Conservation (phyloP, 2,113 vertebrate species). For the Oncorhynchus gorbuscha region DNA sequence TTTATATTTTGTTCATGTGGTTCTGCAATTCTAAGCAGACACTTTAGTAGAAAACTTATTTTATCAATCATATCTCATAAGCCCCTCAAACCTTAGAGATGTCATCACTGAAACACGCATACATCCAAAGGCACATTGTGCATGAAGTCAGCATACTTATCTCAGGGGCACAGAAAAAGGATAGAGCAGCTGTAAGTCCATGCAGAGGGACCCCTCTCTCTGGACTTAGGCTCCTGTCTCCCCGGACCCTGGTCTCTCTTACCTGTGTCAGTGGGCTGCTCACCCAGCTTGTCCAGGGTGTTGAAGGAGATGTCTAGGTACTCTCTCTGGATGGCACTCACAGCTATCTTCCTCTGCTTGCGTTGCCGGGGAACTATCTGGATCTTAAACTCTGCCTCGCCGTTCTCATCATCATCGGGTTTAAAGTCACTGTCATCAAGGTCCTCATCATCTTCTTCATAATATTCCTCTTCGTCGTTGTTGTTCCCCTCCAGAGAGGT, state of each 20-base stretch:
- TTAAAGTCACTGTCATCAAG: conserved; percentile 81
- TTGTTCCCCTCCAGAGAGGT: conserved; percentile 80
- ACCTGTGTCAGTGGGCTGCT: conserved; percentile 84
- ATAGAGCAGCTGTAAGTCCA: background rate
- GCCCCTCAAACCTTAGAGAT: conserved; percentile 8
- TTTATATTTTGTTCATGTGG: background rate
- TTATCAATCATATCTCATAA: background rate
- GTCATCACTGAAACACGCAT: background rate
- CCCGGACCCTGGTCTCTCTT: conserved; percentile 48
- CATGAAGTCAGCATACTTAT: background rate
- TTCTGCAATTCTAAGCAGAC: background rate
- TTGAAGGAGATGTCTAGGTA: conserved; percentile 97
- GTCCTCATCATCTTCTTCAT: conserved; percentile 81
- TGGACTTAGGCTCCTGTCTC: background rate
- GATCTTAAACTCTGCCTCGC: conserved; percentile 96
- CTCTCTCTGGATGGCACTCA: conserved; percentile 97
- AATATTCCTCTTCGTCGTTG: conserved; percentile 72
- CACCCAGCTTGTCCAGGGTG: conserved; percentile 89
- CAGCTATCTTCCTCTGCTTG: conserved; percentile 96
- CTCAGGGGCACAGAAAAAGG: background rate
- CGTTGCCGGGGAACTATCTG: conserved; percentile 95
- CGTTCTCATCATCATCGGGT: conserved; percentile 79
- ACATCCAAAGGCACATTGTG: background rate
- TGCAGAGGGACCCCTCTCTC: background rate
- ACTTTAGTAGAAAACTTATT: background rate